Conservation (phyloP, 2,113 vertebrate species). For the Psephotus haematonotus region DNA sequence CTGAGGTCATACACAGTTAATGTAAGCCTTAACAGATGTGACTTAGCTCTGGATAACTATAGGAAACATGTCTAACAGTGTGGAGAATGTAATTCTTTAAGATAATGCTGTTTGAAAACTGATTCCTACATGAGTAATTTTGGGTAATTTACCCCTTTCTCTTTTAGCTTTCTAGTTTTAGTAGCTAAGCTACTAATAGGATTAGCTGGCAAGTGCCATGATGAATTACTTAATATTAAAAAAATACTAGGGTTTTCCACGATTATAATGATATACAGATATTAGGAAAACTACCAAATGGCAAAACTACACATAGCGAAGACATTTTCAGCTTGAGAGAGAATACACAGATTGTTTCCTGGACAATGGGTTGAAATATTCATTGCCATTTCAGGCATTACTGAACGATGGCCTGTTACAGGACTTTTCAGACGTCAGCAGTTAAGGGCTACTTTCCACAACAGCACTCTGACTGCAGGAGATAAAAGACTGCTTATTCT, state of each 20-base stretch:
- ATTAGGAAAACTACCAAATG: background rate
- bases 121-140: background rate
- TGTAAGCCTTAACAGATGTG: background rate
- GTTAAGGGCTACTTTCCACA: constrained; percentile 36
- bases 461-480: constrained; percentile 12
- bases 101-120: background rate
- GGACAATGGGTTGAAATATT: background rate
- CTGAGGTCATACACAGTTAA: background rate
- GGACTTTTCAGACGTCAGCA: constrained; percentile 16
- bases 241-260: background rate
- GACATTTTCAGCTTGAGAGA: background rate
- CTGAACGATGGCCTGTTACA: constrained; percentile 2
- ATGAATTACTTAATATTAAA: background rate
- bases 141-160: background rate
- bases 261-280: background rate
- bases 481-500: constrained; percentile 45
- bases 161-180: background rate
- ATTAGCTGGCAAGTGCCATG: background rate
- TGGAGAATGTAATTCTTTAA: background rate
- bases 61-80: background rate
- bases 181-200: background rate
- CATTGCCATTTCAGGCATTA: constrained; percentile 4
- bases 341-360: background rate
- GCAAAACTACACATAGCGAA: background rate
- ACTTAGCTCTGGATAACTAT: background rate